phyloP scores from a whole-genome alignment of 2,888 invertebrate genomes.

The Dendrolimus houi region DNA sequence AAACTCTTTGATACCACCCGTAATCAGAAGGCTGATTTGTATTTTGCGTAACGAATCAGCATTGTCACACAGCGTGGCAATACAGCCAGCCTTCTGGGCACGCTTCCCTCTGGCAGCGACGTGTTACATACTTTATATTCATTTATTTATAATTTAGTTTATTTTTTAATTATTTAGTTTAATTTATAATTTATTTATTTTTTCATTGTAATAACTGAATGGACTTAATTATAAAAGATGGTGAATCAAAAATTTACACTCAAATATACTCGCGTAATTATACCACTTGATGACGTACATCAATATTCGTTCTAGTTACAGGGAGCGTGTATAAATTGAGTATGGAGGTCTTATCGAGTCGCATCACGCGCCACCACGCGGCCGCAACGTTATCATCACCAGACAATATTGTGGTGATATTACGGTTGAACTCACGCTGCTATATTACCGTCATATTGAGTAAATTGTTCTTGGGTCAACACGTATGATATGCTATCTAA shows the following conservation, averaged over 20 bases:
- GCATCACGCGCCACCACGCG: constrained; percentile 15
- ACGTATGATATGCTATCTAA: background rate
- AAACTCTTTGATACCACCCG: no score
- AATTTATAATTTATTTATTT: no score
- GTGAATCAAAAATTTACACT: background rate
- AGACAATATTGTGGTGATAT: constrained; percentile 21
- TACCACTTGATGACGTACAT: constrained; percentile 2
- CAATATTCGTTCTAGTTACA: constrained; percentile 16
- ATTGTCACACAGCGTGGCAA: no score
- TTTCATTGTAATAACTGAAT: no score
- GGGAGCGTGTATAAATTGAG: constrained; percentile 15
- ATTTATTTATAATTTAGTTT: no score
- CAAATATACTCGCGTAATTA: background rate
- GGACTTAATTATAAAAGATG: no score
- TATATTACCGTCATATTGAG: constrained; percentile 7
- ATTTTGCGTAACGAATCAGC: no score
- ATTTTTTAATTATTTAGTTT: no score
- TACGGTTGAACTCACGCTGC: constrained; percentile 11
- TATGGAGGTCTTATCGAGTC: constrained; percentile 18
- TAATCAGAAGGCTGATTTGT: no score
- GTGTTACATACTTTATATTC: no score
- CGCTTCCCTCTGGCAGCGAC: no score
- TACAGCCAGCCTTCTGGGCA: no score
- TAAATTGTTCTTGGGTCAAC: constrained; percentile 5
- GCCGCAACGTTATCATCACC: constrained; percentile 27